phyloP scores from a whole-genome alignment of 2,797 vertebrate species.

The Botia kubotai region DNA sequence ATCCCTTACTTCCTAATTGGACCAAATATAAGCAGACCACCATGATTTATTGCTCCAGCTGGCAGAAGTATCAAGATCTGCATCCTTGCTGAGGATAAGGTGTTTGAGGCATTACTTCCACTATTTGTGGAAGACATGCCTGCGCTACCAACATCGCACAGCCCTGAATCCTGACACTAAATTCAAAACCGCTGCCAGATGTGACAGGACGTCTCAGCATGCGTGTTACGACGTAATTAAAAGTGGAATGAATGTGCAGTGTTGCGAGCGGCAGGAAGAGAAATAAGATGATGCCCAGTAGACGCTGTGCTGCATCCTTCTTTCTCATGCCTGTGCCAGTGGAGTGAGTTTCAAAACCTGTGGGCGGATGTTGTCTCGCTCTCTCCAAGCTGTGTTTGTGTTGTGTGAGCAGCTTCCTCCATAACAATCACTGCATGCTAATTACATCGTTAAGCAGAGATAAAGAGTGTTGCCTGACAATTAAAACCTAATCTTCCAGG shows the following conservation, averaged over 20 bases:
- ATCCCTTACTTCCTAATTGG: conserved; percentile 24
- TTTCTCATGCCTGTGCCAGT: conserved; percentile 23
- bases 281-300: conserved; percentile 13
- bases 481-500: conserved; percentile 34
- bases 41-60: conserved; percentile 65
- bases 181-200: conserved; percentile 54
- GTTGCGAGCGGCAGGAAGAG: conserved; percentile 2
- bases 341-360: conserved; percentile 20
- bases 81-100: conserved; percentile 62
- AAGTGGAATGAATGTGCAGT: not conserved
- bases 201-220: conserved; percentile 32
- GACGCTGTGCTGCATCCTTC: not conserved
- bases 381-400: conserved; percentile 32
- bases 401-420: conserved; percentile 11
- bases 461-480: conserved; percentile 40
- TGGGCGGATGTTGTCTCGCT: conserved; percentile 42
- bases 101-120: conserved; percentile 31
- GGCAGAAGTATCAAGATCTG: conserved; percentile 38
- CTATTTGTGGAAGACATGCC: not conserved
- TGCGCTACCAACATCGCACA: conserved; percentile 16
- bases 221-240: conserved; percentile 41
- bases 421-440: conserved; percentile 34
- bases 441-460: conserved; percentile 39
- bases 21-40: conserved; percentile 62
- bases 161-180: conserved; percentile 29